Conservation (phyloP, 2,797 vertebrate species). For the Capromys pilorides region DNA sequence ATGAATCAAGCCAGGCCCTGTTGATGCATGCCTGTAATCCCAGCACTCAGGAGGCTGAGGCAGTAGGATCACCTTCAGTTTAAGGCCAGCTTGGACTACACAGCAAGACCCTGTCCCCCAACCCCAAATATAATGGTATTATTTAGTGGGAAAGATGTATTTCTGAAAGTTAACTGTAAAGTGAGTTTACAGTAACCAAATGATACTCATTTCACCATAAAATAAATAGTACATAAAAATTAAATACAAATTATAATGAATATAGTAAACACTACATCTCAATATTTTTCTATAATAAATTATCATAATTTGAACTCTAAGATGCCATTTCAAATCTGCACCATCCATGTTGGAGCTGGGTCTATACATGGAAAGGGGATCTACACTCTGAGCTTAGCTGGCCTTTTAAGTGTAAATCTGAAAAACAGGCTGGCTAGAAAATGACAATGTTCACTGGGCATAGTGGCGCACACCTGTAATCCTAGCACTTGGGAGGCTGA, state of each 20-base stretch:
- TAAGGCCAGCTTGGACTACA: background rate
- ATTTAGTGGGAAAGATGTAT: background rate
- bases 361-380: background rate
- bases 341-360: background rate
- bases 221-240: conserved; percentile 22
- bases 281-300: conserved; percentile 28
- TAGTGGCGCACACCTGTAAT: too few species aligned
- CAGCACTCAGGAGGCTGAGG: background rate
- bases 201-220: conserved; percentile 38
- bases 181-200: conserved; percentile 12
- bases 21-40: background rate
- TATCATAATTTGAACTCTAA: conserved; percentile 10
- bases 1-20: background rate
- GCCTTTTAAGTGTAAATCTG: conserved; percentile 30
- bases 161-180: conserved; percentile 39
- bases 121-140: background rate
- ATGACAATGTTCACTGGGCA: background rate
- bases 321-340: conserved; percentile 1
- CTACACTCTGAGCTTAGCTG: background rate
- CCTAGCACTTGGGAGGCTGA: too few species aligned
- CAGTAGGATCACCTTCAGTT: background rate
- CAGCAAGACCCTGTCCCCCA: background rate
- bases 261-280: background rate
- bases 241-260: conserved; percentile 36
- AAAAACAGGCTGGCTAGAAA: background rate